A percentile compares a stretch with the other conserved stretches of the same genome.
Conservation (phyloP, 2,113 vertebrate genomes). For the Lanius collurio region DNA sequence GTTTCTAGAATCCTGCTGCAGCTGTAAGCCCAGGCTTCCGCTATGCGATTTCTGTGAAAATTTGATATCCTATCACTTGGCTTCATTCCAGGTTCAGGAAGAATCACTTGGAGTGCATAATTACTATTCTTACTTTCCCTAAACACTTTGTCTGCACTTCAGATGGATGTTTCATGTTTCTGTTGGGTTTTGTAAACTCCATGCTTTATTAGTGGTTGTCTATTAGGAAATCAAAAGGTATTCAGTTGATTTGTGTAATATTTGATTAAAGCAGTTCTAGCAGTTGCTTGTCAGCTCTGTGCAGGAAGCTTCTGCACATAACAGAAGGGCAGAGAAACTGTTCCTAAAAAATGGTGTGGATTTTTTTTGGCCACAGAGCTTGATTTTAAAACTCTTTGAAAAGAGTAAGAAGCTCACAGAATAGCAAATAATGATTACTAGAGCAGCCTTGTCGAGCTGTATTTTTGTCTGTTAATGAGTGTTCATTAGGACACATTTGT, state of each 20-base stretch:
- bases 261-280: background rate
- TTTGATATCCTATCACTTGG: conserved; percentile 32
- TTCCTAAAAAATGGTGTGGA: background rate
- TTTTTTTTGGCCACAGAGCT: background rate
- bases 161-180: background rate
- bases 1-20: conserved; percentile 14
- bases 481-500: background rate
- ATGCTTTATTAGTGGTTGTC: background rate
- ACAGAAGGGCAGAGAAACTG: background rate
- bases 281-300: background rate
- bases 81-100: background rate
- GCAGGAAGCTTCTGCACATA: background rate
- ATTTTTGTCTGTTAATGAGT: background rate
- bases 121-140: background rate
- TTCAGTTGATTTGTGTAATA: background rate
- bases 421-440: background rate
- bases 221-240: background rate
- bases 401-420: background rate
- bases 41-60: background rate
- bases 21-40: background rate
- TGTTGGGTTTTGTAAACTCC: background rate
- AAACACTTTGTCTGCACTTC: background rate
- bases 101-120: background rate
- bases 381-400: background rate
- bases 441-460: background rate